phyloP scores from a whole-genome alignment of 2,113 vertebrate genomes.

The Macaca mulatta region DNA sequence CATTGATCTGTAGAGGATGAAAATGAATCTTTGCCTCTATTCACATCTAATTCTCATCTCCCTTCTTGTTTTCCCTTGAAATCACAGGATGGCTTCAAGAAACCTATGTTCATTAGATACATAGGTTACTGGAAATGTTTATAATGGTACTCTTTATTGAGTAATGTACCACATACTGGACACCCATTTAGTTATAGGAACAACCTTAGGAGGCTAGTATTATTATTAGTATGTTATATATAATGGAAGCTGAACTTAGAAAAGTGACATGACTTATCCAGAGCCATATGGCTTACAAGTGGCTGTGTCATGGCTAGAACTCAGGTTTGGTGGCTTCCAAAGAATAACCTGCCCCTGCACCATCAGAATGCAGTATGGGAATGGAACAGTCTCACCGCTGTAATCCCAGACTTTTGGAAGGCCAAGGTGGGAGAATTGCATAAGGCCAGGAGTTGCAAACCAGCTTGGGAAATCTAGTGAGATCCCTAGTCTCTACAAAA shows the following conservation, averaged over 20 bases:
- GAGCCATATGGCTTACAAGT: neutral
- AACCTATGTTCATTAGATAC: neutral
- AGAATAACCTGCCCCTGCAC: accelerated
- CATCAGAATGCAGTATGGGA: accelerated
- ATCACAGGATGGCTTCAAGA: neutral
- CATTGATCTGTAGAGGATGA: neutral
- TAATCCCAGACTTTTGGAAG: too few species aligned
- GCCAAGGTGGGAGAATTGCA: too few species aligned
- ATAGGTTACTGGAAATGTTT: neutral
- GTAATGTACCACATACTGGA: accelerated
- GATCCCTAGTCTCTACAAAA: too few species aligned
- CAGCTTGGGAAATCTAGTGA: too few species aligned
- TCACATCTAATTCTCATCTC: neutral
- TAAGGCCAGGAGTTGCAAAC: too few species aligned
- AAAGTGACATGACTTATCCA: neutral
- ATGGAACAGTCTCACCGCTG: neutral
- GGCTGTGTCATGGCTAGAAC: neutral
- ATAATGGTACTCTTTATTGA: neutral
- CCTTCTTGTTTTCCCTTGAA: accelerated
- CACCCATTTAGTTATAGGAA: neutral
- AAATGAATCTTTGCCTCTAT: neutral
- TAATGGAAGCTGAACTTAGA: neutral
- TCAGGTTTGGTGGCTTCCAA: neutral
- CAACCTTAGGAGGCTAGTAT: neutral
- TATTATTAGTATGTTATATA: too few species aligned